Conservation (phyloP, 2,888 invertebrate genomes). For the Agonopterix heracliana region DNA sequence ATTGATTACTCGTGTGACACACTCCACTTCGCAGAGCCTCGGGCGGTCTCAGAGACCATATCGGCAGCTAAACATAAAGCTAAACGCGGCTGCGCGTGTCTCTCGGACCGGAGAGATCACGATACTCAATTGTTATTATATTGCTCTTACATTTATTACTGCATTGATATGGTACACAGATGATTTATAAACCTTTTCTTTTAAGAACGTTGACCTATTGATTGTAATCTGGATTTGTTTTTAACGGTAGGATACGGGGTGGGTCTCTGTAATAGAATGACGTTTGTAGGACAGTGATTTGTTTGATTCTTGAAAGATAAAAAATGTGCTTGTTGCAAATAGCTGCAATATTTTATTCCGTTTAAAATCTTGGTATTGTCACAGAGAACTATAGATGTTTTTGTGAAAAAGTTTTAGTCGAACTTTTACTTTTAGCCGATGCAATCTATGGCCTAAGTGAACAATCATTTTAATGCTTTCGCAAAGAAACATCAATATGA, state of each 20-base stretch:
- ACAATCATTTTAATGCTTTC: too few relatives aligned
- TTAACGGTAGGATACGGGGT: slow-evolving; percentile 15
- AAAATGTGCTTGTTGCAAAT: slow-evolving; percentile 12
- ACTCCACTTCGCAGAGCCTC: slow-evolving; percentile 47
- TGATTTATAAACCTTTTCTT: slow-evolving; percentile 59
- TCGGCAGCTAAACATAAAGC: slow-evolving; percentile 14
- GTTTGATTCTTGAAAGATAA: slow-evolving; percentile 31
- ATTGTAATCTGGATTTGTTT: slow-evolving; percentile 32
- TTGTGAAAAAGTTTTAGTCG: slow-evolving; percentile 13
- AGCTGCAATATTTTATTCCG: slow-evolving; percentile 23
- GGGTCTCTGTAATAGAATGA: slow-evolving; percentile 28
- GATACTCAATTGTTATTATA: slow-evolving; percentile 46
- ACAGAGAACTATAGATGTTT: slow-evolving; percentile 1
- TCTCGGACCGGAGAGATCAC: slow-evolving; percentile 26
- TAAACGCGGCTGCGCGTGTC: slow-evolving; percentile 15
- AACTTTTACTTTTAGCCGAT: slow-evolving; percentile 32
- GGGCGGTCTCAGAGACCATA: slow-evolving; percentile 11
- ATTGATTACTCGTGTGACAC: slow-evolving; percentile 61
- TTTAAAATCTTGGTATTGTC: slow-evolving; percentile 34
- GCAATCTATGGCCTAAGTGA: neutral
- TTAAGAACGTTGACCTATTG: slow-evolving; percentile 44
- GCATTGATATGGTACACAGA: slow-evolving; percentile 52
- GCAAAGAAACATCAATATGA: too few relatives aligned
- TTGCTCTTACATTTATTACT: slow-evolving; percentile 44
- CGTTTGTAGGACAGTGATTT: slow-evolving; percentile 29